Evolutionary conservation across 2,888 invertebrate genomes (phyloP).

Genomic region (Drosophila mimica): DNA sequence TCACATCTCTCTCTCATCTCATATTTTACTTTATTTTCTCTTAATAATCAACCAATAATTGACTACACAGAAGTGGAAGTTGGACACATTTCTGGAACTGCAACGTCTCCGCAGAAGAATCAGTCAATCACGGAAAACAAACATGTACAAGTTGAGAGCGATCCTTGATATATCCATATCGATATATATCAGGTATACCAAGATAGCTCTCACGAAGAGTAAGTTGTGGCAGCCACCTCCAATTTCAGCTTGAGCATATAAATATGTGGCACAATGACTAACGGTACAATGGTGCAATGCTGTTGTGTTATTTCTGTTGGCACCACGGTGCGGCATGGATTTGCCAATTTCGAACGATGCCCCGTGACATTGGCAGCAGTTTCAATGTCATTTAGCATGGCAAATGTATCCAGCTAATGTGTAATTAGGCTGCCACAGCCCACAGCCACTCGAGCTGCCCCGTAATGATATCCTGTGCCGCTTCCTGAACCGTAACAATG

Average conservation of each 20-base stretch:
- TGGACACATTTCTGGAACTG: neutral
- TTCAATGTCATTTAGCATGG: conserved; percentile 46
- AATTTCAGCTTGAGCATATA: neutral
- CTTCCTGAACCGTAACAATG: conserved; percentile 45
- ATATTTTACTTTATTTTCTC: neutral
- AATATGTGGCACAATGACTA: neutral
- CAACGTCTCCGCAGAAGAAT: neutral
- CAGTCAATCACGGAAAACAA: neutral
- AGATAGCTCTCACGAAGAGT: no score
- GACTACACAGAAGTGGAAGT: neutral
- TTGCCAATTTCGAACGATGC: conserved; percentile 20
- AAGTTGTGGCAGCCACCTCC: neutral
- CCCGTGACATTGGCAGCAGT: conserved; percentile 39
- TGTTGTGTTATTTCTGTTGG: neutral
- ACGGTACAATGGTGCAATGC: neutral
- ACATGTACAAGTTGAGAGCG: neutral
- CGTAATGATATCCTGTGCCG: conserved; percentile 60
- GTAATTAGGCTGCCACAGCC: conserved; percentile 55
- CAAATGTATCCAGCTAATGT: conserved; percentile 57
- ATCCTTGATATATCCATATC: neutral
- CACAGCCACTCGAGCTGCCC: conserved; percentile 30
- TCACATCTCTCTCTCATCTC: neutral
- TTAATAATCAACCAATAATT: neutral
- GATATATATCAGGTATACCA: neutral
- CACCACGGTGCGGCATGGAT: conserved; percentile 14